These are phyloP conservation scores for Cetonia aurata DNA, from an alignment of 2,888 invertebrate species.

Conservation along the genomic window DNA sequence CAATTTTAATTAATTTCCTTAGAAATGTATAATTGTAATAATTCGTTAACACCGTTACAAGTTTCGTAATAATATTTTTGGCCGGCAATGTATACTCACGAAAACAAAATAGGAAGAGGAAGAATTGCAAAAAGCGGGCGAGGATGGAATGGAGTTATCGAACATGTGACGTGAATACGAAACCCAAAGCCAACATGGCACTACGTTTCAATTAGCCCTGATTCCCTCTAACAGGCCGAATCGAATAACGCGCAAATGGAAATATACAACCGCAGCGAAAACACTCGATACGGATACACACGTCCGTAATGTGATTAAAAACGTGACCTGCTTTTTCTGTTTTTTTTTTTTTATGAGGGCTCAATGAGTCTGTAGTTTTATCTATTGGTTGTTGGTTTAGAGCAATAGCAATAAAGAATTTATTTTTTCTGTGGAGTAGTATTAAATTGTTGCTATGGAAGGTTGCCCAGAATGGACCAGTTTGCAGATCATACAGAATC, in stretches of 20 bases:
- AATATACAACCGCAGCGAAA: constrained; percentile 5
- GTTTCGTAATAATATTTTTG: no score
- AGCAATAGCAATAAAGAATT: no score
- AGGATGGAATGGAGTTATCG: constrained; percentile 30
- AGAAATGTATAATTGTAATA: no score
- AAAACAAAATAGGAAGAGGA: neutral
- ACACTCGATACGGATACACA: neutral
- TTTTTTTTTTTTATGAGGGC: no score
- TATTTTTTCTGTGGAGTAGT: no score
- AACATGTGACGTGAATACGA: constrained; percentile 32
- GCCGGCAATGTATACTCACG: neutral
- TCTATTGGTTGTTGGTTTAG: no score
- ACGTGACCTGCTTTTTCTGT: neutral
- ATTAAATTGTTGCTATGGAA: no score
- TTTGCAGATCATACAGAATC: no score
- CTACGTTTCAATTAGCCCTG: constrained; percentile 37
- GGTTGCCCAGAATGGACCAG: no score
- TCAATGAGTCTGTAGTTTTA: no score
- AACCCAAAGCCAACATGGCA: constrained; percentile 11
- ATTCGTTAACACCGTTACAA: no score
- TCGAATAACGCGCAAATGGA: constrained; percentile 30
- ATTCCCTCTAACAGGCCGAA: constrained; percentile 19
- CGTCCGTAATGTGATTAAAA: constrained; percentile 19
- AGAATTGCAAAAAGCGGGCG: constrained; percentile 1
- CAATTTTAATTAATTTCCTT: no score